Percentiles rank a stretch among this genome's conserved stretches.
These are phyloP conservation scores for Stylophora pistillata DNA, from an alignment of 64 coral and sea anemone genomes.

Conservation along the genomic window DNA sequence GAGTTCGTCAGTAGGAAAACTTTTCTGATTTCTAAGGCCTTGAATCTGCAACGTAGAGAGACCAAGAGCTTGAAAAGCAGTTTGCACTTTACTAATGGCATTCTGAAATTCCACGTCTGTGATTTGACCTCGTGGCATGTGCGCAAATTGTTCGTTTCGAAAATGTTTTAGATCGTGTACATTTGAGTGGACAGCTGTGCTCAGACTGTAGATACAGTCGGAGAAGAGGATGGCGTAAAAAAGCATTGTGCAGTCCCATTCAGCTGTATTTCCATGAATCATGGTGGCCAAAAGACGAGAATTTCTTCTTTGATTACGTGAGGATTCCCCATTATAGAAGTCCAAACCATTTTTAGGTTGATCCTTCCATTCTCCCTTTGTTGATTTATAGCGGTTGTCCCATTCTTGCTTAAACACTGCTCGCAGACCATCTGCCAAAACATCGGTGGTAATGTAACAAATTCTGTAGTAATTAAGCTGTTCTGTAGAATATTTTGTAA, in stretches of 20 bases:
- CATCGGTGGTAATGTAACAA: constrained; percentile 17
- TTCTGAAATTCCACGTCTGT: neutral
- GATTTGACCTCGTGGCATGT: constrained; percentile 5
- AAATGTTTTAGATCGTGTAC: constrained; percentile 21
- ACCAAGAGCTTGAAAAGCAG: neutral
- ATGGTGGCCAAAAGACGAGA: neutral
- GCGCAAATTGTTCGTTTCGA: constrained; percentile 29
- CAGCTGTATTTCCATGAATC: constrained; percentile 6
- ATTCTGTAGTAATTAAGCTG: constrained; percentile 32
- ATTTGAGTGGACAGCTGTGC: neutral
- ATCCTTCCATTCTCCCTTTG: constrained; percentile 20
- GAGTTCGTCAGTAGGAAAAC: constrained; percentile 17
- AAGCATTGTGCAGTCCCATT: constrained; percentile 44
- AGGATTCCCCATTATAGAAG: constrained; percentile 24
- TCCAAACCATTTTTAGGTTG: neutral
- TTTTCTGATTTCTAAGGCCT: neutral
- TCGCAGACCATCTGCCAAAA: constrained; percentile 34
- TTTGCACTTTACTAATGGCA: constrained; percentile 4
- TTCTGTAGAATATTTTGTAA: neutral
- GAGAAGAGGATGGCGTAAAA: constrained; percentile 47
- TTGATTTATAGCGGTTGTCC: constrained; percentile 28
- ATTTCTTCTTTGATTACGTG: constrained; percentile 1
- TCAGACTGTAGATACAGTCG: constrained; percentile 23
- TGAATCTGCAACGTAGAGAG: neutral
- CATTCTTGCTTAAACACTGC: constrained; percentile 43